Percentiles rank a stretch among this genome's conserved stretches.
Evolutionary conservation across 35 echinoderm and acorn worm genomes (phyloP).

Genomic region (Patiria miniata): DNA sequence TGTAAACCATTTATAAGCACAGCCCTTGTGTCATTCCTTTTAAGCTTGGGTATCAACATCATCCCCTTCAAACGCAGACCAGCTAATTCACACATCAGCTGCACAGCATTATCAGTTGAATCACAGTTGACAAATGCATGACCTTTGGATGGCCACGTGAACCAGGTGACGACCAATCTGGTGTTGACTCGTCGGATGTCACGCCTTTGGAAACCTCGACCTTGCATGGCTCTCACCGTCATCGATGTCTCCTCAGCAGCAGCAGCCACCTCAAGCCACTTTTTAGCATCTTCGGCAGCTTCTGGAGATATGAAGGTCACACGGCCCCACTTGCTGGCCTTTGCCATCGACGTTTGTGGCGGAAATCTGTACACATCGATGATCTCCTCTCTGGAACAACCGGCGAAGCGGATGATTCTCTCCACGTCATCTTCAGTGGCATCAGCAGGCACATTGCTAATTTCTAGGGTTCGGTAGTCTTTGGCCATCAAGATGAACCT

Average conservation of each 20-base stretch:
- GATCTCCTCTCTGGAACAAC: constrained; percentile 23
- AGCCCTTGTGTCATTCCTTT: neutral
- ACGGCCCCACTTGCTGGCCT: constrained; percentile 42
- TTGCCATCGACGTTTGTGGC: constrained; percentile 18
- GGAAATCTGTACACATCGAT: constrained; percentile 24
- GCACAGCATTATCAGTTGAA: neutral
- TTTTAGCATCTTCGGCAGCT: constrained; percentile 3
- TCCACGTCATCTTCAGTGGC: neutral
- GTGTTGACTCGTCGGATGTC: neutral
- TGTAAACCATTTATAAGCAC: neutral
- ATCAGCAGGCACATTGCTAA: constrained; percentile 2
- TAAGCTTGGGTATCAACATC: neutral
- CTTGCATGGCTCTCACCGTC: neutral
- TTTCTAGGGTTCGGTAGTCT: constrained; percentile 37
- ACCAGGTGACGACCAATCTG: constrained; percentile 30
- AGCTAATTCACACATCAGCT: neutral
- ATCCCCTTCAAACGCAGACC: neutral
- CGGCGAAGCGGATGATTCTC: neutral
- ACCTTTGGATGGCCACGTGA: constrained; percentile 23
- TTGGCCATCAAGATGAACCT: constrained; percentile 46
- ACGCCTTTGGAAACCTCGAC: neutral
- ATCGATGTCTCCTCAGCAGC: neutral
- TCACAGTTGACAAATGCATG: constrained; percentile 44
- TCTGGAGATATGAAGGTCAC: constrained; percentile 32
- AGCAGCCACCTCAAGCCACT: neutral